These are phyloP conservation scores for Siniperca scherzeri DNA, from an alignment of 2,797 vertebrate species.

Conservation along the genomic window DNA sequence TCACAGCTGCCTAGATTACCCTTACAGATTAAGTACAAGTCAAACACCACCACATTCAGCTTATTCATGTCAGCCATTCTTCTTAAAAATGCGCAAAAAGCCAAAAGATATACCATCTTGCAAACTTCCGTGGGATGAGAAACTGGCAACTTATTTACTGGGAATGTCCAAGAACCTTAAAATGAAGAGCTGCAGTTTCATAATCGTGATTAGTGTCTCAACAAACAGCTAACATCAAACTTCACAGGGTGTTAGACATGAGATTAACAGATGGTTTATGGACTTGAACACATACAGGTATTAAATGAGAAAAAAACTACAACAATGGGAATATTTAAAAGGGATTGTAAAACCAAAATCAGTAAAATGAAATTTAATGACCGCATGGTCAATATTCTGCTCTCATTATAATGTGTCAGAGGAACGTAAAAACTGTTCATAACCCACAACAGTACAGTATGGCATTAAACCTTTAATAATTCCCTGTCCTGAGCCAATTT, in stretches of 20 bases:
- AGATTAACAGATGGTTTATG: slow-evolving; percentile 36
- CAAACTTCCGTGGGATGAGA: slow-evolving; percentile 50
- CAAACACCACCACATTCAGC: slow-evolving; percentile 84
- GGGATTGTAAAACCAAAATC: slow-evolving; percentile 35
- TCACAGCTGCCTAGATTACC: slow-evolving; percentile 85
- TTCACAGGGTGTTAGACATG: slow-evolving; percentile 36
- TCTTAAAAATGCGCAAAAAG: slow-evolving; percentile 72
- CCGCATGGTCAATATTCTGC: slow-evolving; percentile 42
- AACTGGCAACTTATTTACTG: slow-evolving; percentile 61
- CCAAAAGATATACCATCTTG: slow-evolving; percentile 61
- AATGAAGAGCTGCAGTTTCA: slow-evolving; percentile 57
- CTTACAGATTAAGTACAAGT: slow-evolving; percentile 82
- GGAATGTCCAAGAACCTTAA: slow-evolving; percentile 73
- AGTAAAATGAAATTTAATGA: slow-evolving; percentile 51
- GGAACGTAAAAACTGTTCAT: slow-evolving; percentile 45
- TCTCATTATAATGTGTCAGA: slow-evolving; percentile 38
- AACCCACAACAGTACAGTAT: slow-evolving; percentile 15
- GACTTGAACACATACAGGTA: slow-evolving; percentile 34
- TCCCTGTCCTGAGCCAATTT: slow-evolving; percentile 37
- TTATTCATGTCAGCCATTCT: slow-evolving; percentile 76
- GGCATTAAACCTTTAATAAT: slow-evolving; percentile 28
- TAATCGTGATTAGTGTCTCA: slow-evolving; percentile 20
- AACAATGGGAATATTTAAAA: slow-evolving; percentile 49
- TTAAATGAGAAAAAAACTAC: slow-evolving; percentile 39
- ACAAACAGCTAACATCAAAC: slow-evolving; percentile 28